Base-by-base conservation (phyloP, 2,797 vertebrate species). In the Rallus crepitans region DNA sequence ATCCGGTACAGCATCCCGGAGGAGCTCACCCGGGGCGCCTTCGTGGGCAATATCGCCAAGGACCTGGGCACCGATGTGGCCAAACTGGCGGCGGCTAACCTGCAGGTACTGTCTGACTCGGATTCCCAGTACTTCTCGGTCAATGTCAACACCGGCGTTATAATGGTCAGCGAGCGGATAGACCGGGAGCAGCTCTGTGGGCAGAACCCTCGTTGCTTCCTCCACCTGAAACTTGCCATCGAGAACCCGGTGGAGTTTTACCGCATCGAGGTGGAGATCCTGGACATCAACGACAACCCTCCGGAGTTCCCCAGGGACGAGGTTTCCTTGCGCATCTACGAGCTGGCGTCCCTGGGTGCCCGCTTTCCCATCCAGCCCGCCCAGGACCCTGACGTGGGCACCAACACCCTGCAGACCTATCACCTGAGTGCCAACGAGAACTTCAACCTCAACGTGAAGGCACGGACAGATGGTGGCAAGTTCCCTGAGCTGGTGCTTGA, bases 1-100 rank as follows among this genome's bases (percentile, higher is more conserved):
- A 98, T 98, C 97, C 98, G 98, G 25, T 99, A 99, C 96, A 98
- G 98, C 95, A 98, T 99, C 95, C 98, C 98, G 9, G 98, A 99
- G 96, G 98, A 99, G 75, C 97, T 98, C 21, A 98, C 98, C 40
- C 95, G 97, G 71, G 98, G 98, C 19, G 97, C 98, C 89, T 97
- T 98, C 79, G 98, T 98, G 78, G 98, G 98, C 96, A 98, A 98
- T 96, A 92, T 98, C 16, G 98, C 98, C 40, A 98, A 98, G 97
- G 98, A 98, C 97, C 90, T 98, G 76, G 98, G 98, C 92, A 97
- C 98, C 27, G 97, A 97, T 94, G 66, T 98, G 73, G 96, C 98
- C 25, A 98, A 99, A 4, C 94, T 99, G 91, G 98, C 97, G 80
- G 97, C 98, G 28, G 98, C 98, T 85, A 98, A 98, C 0, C 96